Evolutionary conservation across 2,113 vertebrate genomes (phyloP).

Genomic region (Silurus meridionalis): DNA sequence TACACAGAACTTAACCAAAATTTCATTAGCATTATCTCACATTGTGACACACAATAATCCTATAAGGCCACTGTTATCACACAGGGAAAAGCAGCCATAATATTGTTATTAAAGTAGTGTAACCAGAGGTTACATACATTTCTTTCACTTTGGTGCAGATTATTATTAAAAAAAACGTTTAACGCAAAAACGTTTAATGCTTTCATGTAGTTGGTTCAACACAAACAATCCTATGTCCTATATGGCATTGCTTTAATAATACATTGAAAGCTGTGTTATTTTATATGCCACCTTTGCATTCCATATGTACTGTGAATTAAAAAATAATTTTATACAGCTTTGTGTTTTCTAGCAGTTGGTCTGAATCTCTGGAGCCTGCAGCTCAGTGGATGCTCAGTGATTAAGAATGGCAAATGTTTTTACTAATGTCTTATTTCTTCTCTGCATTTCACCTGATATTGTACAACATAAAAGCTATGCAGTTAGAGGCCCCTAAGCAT

Average conservation of each 20-base stretch:
- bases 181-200: not conserved
- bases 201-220: not conserved
- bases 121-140: not conserved
- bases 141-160: constrained; percentile 10
- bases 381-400: not conserved
- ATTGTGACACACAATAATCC: not conserved
- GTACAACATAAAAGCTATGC: constrained; percentile 64
- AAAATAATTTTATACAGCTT: not conserved
- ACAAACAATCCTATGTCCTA: not conserved
- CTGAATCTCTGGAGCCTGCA: not conserved
- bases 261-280: constrained; percentile 19
- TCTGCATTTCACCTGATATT: constrained; percentile 14
- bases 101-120: not conserved
- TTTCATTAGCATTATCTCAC: not conserved
- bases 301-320: not conserved
- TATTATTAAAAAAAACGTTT: not conserved
- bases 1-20: constrained; percentile 1
- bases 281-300: not conserved
- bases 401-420: not conserved
- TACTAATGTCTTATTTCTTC: not conserved
- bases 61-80: not conserved
- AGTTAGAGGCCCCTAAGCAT: constrained; percentile 85
- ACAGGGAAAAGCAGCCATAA: not conserved
- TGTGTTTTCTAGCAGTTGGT: constrained; percentile 7
- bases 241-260: not conserved